These are phyloP conservation scores for Agriopis leucophaearia DNA, from an alignment of 2,888 invertebrate species.

Conservation along the genomic window DNA sequence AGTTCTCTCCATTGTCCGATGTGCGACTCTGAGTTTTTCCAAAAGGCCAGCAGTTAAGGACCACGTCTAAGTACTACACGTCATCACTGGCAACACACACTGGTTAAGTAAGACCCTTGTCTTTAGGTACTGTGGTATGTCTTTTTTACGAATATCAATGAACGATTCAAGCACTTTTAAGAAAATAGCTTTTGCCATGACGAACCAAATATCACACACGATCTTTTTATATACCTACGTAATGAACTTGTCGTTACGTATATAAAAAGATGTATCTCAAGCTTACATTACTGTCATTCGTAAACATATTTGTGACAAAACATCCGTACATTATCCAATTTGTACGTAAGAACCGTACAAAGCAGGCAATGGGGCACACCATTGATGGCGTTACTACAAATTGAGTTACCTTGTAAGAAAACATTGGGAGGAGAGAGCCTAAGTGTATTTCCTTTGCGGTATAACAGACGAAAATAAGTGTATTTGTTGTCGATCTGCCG, in stretches of 20 bases:
- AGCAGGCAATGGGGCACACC: slow-evolving; percentile 68
- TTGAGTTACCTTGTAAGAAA: slow-evolving; percentile 51
- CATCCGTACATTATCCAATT: slow-evolving; percentile 66
- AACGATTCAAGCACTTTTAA: too few relatives aligned
- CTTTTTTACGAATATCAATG: too few relatives aligned
- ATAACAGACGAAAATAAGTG: slow-evolving; percentile 45
- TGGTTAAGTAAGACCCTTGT: too few relatives aligned
- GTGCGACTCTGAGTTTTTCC: too few relatives aligned
- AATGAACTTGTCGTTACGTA: background rate
- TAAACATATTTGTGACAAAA: slow-evolving; percentile 37
- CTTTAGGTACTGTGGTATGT: too few relatives aligned
- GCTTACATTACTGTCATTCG: slow-evolving; percentile 30
- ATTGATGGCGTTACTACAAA: slow-evolving; percentile 62
- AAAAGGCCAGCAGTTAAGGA: too few relatives aligned
- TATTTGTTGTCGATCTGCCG: slow-evolving; percentile 45
- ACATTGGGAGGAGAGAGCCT: slow-evolving; percentile 33
- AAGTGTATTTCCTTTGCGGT: slow-evolving; percentile 43
- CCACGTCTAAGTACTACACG: too few relatives aligned
- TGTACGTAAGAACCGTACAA: slow-evolving; percentile 58
- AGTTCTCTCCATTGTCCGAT: too few relatives aligned
- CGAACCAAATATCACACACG: background rate
- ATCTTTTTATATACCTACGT: too few relatives aligned
- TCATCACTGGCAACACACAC: too few relatives aligned
- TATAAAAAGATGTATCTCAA: slow-evolving; percentile 16
- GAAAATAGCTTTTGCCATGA: too few relatives aligned